Evolutionary conservation across 2,888 invertebrate species (phyloP).

Genomic region (Eupeodes latifasciatus): DNA sequence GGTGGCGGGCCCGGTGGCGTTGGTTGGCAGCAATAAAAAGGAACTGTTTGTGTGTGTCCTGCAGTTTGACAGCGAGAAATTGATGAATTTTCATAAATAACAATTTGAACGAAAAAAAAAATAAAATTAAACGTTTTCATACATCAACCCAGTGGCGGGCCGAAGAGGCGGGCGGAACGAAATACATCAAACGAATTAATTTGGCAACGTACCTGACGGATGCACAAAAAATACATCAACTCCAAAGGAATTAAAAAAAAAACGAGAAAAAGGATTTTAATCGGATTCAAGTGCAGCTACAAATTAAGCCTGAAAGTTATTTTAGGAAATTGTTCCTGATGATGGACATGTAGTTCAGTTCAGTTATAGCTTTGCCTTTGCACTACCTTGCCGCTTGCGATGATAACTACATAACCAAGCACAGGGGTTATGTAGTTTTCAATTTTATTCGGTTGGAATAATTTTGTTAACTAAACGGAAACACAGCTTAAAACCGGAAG

Average conservation of each 20-base stretch:
- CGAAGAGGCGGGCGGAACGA: neutral
- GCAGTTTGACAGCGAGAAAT: slow-evolving; percentile 48
- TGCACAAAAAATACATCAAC: neutral
- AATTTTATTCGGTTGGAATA: slow-evolving; percentile 8
- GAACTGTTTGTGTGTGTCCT: slow-evolving; percentile 27
- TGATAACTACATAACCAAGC: too few relatives aligned
- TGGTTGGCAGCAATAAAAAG: neutral
- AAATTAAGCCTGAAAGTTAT: slow-evolving; percentile 38
- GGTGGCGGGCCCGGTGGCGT: too few relatives aligned
- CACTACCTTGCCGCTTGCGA: too few relatives aligned
- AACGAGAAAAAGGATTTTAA: slow-evolving; percentile 18
- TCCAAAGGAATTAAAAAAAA: neutral
- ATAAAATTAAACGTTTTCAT: slow-evolving; percentile 27
- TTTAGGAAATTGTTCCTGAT: slow-evolving; percentile 23
- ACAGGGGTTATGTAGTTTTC: neutral
- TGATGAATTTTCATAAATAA: slow-evolving; percentile 62
- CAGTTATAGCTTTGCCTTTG: neutral
- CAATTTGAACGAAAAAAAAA: slow-evolving; percentile 4
- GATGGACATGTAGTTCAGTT: neutral
- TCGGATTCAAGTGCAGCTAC: slow-evolving; percentile 53
- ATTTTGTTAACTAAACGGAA: slow-evolving; percentile 32
- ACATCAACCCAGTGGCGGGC: neutral
- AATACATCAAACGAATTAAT: slow-evolving; percentile 51
- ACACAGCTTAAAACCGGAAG: slow-evolving; percentile 25
- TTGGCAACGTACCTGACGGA: slow-evolving; percentile 26